Evolutionary conservation across 2,888 invertebrate genomes (phyloP).

Genomic region (Melipona beecheii): DNA sequence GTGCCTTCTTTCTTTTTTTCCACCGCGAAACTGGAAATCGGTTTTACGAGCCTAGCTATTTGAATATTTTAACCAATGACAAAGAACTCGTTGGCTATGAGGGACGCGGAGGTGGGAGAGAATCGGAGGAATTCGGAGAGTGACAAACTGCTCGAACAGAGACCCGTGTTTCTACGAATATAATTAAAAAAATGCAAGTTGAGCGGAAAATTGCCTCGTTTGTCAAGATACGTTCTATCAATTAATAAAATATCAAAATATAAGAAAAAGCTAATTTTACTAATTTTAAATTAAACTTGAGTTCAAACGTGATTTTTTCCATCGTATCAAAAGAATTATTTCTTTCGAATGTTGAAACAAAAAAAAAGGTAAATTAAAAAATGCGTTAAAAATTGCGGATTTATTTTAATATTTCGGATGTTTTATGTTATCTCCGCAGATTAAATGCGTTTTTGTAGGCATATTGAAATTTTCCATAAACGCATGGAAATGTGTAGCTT

Average conservation of each 20-base stretch:
- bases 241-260: too few species aligned
- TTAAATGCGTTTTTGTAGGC: too few species aligned
- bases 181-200: background rate
- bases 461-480: background rate
- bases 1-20: slow-evolving; percentile 1
- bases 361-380: too few species aligned
- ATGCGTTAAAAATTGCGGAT: too few species aligned
- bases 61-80: slow-evolving; percentile 18
- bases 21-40: slow-evolving; percentile 35
- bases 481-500: background rate
- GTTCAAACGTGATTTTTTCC: too few species aligned
- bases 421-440: too few species aligned
- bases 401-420: too few species aligned
- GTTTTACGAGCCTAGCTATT: slow-evolving; percentile 40
- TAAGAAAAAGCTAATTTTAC: too few species aligned
- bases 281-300: too few species aligned
- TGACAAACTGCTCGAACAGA: background rate
- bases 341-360: too few species aligned
- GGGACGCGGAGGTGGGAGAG: background rate
- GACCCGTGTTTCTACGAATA: background rate
- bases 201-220: background rate
- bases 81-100: background rate
- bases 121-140: background rate
- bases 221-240: background rate
- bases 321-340: too few species aligned